These are phyloP conservation scores for Salvelinus alpinus DNA, from an alignment of 2,113 vertebrate genomes.

Conservation along the genomic window DNA sequence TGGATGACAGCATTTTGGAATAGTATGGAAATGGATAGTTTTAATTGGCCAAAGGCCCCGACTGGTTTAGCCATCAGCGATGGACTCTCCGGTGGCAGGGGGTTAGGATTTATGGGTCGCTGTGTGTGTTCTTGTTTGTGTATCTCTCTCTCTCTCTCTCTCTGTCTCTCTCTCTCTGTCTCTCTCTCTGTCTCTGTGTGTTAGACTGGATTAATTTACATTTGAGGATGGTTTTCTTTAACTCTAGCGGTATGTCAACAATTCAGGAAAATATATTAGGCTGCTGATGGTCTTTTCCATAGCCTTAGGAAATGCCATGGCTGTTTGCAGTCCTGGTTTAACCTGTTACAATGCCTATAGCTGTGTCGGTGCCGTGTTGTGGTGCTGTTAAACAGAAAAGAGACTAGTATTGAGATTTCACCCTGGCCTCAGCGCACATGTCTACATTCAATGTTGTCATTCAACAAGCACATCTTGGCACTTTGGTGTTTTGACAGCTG, in stretches of 20 bases:
- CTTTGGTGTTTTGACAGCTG: conserved; percentile 70
- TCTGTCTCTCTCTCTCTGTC: too few species aligned
- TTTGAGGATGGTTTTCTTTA: not conserved
- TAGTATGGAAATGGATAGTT: conserved; percentile 74
- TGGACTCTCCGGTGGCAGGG: conserved; percentile 48
- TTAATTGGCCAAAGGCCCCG: conserved; percentile 73
- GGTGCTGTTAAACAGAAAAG: not conserved
- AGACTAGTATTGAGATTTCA: conserved; percentile 18
- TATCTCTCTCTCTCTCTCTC: too few species aligned
- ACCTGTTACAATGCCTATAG: conserved; percentile 2
- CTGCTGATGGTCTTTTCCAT: not conserved
- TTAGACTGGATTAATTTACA: not conserved
- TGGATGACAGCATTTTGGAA: conserved; percentile 78
- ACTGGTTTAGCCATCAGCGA: conserved; percentile 71
- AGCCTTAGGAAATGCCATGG: conserved; percentile 3
- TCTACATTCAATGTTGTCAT: conserved; percentile 36
- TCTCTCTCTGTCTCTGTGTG: too few species aligned
- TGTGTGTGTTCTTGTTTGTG: conserved; percentile 2
- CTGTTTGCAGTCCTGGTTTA: not conserved
- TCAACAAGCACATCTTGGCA: conserved; percentile 48
- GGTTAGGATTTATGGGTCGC: conserved; percentile 49
- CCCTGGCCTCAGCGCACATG: conserved; percentile 4
- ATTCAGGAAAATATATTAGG: not conserved
- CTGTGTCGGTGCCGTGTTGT: not conserved
- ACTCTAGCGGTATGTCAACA: not conserved